These are phyloP conservation scores for Ginglymostoma cirratum DNA, from an alignment of 2,113 vertebrate genomes.

Conservation along the genomic window DNA sequence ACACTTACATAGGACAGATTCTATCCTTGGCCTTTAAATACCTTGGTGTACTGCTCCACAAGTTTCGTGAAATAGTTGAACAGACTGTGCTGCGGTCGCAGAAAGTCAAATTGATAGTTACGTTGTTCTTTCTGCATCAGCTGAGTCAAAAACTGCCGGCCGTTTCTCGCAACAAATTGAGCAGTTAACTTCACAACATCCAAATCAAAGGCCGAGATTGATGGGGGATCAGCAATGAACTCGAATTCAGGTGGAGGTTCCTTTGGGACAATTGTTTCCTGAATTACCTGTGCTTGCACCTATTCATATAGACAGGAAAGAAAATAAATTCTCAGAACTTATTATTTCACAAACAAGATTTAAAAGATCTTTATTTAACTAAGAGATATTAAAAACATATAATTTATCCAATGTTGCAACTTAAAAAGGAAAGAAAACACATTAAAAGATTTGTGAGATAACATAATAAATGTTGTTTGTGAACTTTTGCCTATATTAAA, in stretches of 20 bases:
- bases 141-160: conserved; percentile 93
- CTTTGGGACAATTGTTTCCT: conserved; percentile 85
- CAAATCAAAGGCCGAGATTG: conserved; percentile 92
- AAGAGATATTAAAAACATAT: not conserved
- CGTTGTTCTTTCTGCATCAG: conserved; percentile 98
- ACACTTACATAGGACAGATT: not conserved
- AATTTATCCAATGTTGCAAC: not conserved
- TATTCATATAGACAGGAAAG: conserved; percentile 43
- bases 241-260: conserved; percentile 93
- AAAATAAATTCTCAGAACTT: not conserved
- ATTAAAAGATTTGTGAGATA: not conserved
- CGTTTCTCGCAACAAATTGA: conserved; percentile 93
- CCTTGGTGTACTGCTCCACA: conserved; percentile 98
- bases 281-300: conserved; percentile 93
- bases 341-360: not conserved
- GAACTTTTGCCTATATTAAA: not conserved
- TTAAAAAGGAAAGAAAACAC: not conserved
- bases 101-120: conserved; percentile 97
- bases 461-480: not conserved
- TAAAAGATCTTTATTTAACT: not conserved
- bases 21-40: conserved; percentile 43
- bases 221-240: conserved; percentile 94
- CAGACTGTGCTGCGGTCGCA: conserved; percentile 93
- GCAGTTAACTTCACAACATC: conserved; percentile 95
- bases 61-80: conserved; percentile 99